phyloP scores from a whole-genome alignment of 2,888 invertebrate genomes.

The Lycaena phlaeas region DNA sequence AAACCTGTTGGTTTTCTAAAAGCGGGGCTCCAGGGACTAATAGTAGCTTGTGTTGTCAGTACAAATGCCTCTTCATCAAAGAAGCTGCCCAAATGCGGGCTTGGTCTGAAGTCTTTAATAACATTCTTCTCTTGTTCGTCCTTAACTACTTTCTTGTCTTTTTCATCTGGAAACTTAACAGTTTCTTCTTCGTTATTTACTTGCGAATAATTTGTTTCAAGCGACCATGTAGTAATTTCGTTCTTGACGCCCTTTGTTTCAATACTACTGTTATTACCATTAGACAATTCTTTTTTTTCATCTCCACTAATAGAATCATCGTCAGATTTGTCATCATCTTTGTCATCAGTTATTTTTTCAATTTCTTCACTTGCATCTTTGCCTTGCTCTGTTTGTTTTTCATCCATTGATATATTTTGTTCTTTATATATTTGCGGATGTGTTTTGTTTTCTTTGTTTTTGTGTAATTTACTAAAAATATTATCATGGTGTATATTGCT shows the following conservation, averaged over 20 bases:
- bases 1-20: constrained; percentile 33
- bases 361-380: background rate
- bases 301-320: constrained; percentile 7
- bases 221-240: constrained; percentile 35
- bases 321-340: constrained; percentile 13
- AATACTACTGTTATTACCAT: background rate
- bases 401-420: background rate
- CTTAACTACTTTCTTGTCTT: too few relatives aligned
- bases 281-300: background rate
- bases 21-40: constrained; percentile 26
- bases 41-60: constrained; percentile 24
- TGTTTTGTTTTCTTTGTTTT: too few relatives aligned
- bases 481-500: too few relatives aligned
- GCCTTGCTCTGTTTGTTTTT: background rate
- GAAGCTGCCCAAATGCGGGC: constrained; percentile 59
- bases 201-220: constrained; percentile 35
- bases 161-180: constrained; percentile 14
- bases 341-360: background rate
- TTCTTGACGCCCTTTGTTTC: constrained; percentile 8
- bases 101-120: constrained; percentile 58
- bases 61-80: constrained; percentile 52
- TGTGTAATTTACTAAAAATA: too few relatives aligned
- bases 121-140: constrained; percentile 22
- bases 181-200: constrained; percentile 26
- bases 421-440: constrained; percentile 16